These are phyloP conservation scores for Bombyx huttoni DNA, from an alignment of 2,888 invertebrate species.

Conservation along the genomic window DNA sequence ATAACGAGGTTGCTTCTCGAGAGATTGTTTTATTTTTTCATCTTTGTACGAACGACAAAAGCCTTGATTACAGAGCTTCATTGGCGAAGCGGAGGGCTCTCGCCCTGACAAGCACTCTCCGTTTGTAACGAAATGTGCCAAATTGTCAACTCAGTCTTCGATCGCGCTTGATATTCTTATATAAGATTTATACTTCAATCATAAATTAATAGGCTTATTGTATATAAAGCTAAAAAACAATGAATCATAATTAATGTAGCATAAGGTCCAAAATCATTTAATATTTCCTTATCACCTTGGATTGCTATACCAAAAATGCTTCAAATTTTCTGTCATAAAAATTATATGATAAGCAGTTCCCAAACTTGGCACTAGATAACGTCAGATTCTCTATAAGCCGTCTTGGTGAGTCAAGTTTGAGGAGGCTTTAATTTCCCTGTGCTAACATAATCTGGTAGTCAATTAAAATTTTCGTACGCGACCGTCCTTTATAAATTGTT, in stretches of 20 bases:
- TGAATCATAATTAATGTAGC: too few relatives aligned
- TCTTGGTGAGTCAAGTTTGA: background rate
- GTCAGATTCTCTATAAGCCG: background rate
- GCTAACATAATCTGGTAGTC: constrained; percentile 41
- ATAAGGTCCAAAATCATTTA: too few relatives aligned
- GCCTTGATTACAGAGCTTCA: constrained; percentile 37
- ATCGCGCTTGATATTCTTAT: constrained; percentile 25
- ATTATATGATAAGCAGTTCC: constrained; percentile 2
- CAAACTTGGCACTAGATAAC: constrained; percentile 9
- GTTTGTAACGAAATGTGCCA: constrained; percentile 50
- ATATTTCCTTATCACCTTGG: too few relatives aligned
- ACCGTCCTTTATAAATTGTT: constrained; percentile 34
- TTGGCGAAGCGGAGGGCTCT: constrained; percentile 29
- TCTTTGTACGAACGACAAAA: constrained; percentile 43
- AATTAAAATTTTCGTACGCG: constrained; percentile 41
- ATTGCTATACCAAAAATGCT: too few relatives aligned
- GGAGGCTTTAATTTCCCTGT: constrained; percentile 15
- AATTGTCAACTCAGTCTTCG: constrained; percentile 49
- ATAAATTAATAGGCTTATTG: too few relatives aligned
- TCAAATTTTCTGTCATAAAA: background rate
- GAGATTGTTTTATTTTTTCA: constrained; percentile 38
- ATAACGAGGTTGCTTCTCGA: constrained; percentile 21
- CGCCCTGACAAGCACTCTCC: constrained; percentile 27
- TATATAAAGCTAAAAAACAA: too few relatives aligned
- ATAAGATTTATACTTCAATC: background rate